Evolutionary conservation across 2,888 invertebrate species (phyloP).

Genomic region (Actias luna): DNA sequence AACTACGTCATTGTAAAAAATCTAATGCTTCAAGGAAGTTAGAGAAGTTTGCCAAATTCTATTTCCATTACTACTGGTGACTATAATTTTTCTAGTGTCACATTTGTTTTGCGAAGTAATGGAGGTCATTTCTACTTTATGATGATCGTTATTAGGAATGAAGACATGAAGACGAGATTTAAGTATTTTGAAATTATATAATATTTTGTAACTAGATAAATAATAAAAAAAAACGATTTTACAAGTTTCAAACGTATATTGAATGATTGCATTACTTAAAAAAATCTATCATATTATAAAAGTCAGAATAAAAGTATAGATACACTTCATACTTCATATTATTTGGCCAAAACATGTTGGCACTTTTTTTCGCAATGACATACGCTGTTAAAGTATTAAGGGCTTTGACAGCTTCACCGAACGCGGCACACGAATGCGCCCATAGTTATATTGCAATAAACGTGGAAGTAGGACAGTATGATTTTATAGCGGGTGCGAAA

Average conservation of each 20-base stretch:
- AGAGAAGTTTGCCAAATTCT: conserved; percentile 64
- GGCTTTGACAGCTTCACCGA: too few species aligned
- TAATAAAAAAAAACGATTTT: not conserved
- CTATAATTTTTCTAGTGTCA: conserved; percentile 46
- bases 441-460: too few species aligned
- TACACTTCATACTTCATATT: too few species aligned
- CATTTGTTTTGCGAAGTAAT: conserved; percentile 33
- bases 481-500: too few species aligned
- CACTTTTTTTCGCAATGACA: too few species aligned
- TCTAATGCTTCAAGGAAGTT: conserved; percentile 62
- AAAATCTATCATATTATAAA: too few species aligned
- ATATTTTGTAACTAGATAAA: not conserved
- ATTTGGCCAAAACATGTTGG: too few species aligned
- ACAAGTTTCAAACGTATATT: not conserved
- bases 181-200: not conserved
- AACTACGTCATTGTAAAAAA: conserved; percentile 46
- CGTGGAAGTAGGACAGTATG: too few species aligned
- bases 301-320: too few species aligned
- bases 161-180: not conserved
- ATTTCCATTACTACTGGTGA: conserved; percentile 53
- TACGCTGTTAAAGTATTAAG: too few species aligned
- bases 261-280: too few species aligned
- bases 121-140: conserved; percentile 32
- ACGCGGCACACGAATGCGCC: too few species aligned
- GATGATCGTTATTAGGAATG: not conserved